Base-by-base conservation (phyloP, 2,888 invertebrate genomes). In the Agriopis leucophaearia region DNA sequence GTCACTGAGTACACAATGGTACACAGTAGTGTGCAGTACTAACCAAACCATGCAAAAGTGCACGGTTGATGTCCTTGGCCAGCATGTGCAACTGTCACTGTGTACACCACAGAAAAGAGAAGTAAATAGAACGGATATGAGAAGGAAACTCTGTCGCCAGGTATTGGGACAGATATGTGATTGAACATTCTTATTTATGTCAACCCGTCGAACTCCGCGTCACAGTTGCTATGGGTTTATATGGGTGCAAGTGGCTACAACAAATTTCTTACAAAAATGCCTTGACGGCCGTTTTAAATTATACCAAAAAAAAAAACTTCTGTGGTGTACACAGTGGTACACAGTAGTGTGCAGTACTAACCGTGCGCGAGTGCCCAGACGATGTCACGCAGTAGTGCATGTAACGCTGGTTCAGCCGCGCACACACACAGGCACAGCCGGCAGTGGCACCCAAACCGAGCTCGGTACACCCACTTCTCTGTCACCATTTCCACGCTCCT, bases 401-500 rank as follows among this genome's bases (percentile, higher is more conserved):
- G 78, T 35, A 91, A 76, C 1, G 89, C 83, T 9, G 74, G 75
- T 16, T 81, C 79, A 78, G 83, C 85, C 83, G 80, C 79, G 1
- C 88, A 90, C 38, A 88, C 81, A 59, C 87, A 86, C 66, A 92
- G 79, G 68, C 93, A 93, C 68, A 88, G 81, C 15, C 88, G 87
- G 74, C 93, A 93, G 83, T 92, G 92, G 78, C 93, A 93, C 1
- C 87, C 88, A 83, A 89, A 88, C 10, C 85, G 82, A 0, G 89
- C 90, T 12, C 88, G 87, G 81, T 91, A 92, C 79, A 87, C 82
- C 92, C 92, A 92, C 52, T 87, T 86, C 44, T 84, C 83, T 0
- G 80, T 47, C 47, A 47, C 47, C 47, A 47, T 47, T 8, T 47
- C 47, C 18, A 47, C 47, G 10, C 18, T 18, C 18, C 18, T 47